These are phyloP conservation scores for Lissonota sp. DNA, from an alignment of 2,888 invertebrate genomes.

Conservation along the genomic window DNA sequence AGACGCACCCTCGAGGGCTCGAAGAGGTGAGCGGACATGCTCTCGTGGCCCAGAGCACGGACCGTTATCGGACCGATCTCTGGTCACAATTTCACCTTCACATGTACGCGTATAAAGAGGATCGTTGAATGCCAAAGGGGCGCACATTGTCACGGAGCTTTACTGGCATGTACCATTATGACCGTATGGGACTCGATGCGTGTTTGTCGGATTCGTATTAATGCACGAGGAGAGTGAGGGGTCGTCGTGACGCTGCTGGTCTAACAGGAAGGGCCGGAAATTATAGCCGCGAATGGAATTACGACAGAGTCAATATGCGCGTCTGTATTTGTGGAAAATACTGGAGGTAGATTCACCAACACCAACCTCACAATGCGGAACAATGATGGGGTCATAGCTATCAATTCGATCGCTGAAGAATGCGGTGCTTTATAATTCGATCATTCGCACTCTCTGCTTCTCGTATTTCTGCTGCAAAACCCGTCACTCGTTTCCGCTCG, in stretches of 20 bases:
- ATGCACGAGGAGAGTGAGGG: constrained; percentile 24
- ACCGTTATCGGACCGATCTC: constrained; percentile 56
- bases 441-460: constrained; percentile 53
- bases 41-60: constrained; percentile 45
- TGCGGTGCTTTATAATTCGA: constrained; percentile 62
- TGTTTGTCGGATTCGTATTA: neutral
- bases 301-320: constrained; percentile 33
- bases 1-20: constrained; percentile 54
- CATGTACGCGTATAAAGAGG: constrained; percentile 1
- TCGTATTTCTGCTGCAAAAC: constrained; percentile 22
- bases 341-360: constrained; percentile 4
- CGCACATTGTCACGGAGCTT: no score
- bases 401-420: constrained; percentile 59
- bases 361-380: neutral
- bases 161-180: neutral
- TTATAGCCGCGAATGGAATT: constrained; percentile 64
- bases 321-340: constrained; percentile 20
- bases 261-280: constrained; percentile 64
- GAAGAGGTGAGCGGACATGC: constrained; percentile 52
- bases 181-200: neutral
- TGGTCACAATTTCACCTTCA: constrained; percentile 17
- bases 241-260: constrained; percentile 45
- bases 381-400: constrained; percentile 54
- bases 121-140: no score
- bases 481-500: constrained; percentile 40